Conservation (phyloP, 2,888 invertebrate genomes). For the Lamproptera curius region DNA sequence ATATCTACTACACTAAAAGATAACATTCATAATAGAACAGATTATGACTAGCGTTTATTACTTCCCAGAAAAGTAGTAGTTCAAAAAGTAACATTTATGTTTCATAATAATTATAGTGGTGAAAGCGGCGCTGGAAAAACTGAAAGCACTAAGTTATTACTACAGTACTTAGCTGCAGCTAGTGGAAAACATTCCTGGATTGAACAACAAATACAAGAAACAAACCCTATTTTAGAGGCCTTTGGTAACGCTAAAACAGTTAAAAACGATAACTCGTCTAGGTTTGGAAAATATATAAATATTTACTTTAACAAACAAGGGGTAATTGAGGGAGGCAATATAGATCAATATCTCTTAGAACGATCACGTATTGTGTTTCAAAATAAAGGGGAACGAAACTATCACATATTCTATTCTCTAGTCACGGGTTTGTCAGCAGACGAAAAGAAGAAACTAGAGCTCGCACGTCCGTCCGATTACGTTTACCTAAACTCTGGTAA, state of each 20-base stretch:
- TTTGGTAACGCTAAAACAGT: conserved; percentile 98
- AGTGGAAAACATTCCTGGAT: conserved; percentile 98
- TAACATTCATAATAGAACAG: no score
- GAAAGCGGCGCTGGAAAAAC: conserved; percentile 98
- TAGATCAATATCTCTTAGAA: conserved; percentile 96
- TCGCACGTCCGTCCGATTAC: conserved; percentile 86
- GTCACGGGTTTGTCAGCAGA: conserved; percentile 88
- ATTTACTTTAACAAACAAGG: conserved; percentile 91
- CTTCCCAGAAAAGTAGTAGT: no score
- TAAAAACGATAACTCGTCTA: conserved; percentile 96
- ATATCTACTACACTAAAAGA: no score
- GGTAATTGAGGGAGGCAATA: conserved; percentile 93
- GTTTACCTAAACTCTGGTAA: conserved; percentile 90
- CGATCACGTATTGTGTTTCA: conserved; percentile 96
- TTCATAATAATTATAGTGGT: conserved; percentile 84
- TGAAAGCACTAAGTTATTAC: conserved; percentile 95
- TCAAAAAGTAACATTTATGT: no score
- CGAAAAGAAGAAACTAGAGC: conserved; percentile 87
- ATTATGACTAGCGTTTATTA: no score
- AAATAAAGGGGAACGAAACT: conserved; percentile 93
- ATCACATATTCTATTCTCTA: conserved; percentile 96
- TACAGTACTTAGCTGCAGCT: conserved; percentile 95
- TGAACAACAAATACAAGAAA: conserved; percentile 97
- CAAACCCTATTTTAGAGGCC: conserved; percentile 97
- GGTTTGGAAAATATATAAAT: conserved; percentile 97